Base-by-base conservation (phyloP, 2,113 vertebrate genomes). In the Scophthalmus maximus region DNA sequence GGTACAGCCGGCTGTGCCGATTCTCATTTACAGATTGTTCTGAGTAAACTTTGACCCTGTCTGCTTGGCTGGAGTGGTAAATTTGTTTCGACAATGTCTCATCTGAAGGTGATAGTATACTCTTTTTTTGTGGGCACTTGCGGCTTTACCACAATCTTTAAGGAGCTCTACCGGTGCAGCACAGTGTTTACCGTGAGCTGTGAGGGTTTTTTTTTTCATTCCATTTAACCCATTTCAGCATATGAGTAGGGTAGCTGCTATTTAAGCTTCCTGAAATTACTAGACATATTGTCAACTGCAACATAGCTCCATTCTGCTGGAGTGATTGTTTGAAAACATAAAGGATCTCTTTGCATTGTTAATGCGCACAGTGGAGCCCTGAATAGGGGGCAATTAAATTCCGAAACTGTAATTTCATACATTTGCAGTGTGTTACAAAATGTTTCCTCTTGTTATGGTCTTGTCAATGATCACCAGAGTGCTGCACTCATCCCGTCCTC, bases 351-450 rank as follows among this genome's bases (percentile, higher is more conserved):
- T 66, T 34, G 63, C 78, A 89, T 91, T 91, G 90, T 91, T 65
- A 65, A 74, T 56, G 71, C 69, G 57, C 84, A 80, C 67, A 81
- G 80, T 69, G 74, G 72, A 69, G 73, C 38, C 84, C 76, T 91
- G 81, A 93, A 92, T 91, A 49, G 86, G 64, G 87, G 79, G 89
- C 92, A 93, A 91, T 94, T 93, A 91, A 90, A 92, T 82, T 73
- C 84, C 40, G n/a, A 49, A 80, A 92, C 83, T 85, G 83, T 92
- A 89, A 93, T 93, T 93, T 92, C 85, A 91, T 87, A 91, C 90
- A 80, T 91, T 90, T 78, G 63, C 76, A 75, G 57, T 49, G 69
- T 81, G 73, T 82, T 78, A 76, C 78, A 82, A 89, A 91, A 92
- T 88, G 86, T 86, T 92, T 80, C 85, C 80, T 79, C 70, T 81